Conservation (phyloP, 2,113 vertebrate species). For the Pangasianodon hypophthalmus region DNA sequence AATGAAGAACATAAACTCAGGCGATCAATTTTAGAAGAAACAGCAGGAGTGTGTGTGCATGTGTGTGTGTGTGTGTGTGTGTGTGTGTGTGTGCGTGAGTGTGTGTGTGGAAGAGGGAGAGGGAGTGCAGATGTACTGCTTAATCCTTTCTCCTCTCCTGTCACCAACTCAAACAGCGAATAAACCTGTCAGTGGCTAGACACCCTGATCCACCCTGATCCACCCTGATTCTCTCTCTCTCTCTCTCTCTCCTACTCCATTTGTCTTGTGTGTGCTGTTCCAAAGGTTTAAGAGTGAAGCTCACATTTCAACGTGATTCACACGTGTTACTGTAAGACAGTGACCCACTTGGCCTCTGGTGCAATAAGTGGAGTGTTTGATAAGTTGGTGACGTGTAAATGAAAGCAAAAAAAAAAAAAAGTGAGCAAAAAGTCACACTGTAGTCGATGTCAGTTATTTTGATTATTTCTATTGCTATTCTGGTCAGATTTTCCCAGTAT, state of each 20-base stretch:
- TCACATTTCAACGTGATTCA: constrained; percentile 28
- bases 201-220: constrained; percentile 10
- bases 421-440: background rate
- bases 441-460: background rate
- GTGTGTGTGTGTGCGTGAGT: background rate
- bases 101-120: background rate
- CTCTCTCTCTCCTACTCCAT: background rate
- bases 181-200: constrained; percentile 19
- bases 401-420: background rate
- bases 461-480: background rate
- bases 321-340: constrained; percentile 13
- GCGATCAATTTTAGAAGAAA: background rate
- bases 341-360: constrained; percentile 17
- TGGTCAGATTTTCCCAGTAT: background rate
- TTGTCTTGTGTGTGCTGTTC: background rate
- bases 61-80: constrained; percentile 17
- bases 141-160: constrained; percentile 21
- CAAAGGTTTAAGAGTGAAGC: background rate
- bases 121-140: constrained; percentile 1
- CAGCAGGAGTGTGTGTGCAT: background rate
- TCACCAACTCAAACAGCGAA: background rate
- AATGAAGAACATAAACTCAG: background rate
- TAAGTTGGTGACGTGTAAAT: background rate
- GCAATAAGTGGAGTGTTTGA: background rate
- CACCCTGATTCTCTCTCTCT: background rate